These are phyloP conservation scores for Pyrrhosoma nymphula DNA, from an alignment of 2,888 invertebrate species.

Conservation along the genomic window DNA sequence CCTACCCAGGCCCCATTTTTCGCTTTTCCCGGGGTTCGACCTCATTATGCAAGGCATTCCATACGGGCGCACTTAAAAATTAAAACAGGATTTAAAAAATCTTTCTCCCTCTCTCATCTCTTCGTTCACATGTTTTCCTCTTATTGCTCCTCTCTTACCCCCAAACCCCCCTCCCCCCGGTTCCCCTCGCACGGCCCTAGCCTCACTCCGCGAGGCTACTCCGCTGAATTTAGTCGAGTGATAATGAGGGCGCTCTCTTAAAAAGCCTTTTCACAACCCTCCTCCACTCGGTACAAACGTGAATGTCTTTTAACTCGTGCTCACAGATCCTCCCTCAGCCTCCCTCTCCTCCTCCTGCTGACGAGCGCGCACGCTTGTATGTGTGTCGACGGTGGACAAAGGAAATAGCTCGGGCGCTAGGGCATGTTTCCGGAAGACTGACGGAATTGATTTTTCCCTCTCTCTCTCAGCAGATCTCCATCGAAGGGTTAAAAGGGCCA, in stretches of 20 bases:
- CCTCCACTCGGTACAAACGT: background rate
- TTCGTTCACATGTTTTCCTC: background rate
- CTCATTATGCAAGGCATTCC: slow-evolving; percentile 15
- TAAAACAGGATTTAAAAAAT: background rate
- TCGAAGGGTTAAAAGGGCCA: background rate
- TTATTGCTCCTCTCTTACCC: background rate
- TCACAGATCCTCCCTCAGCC: too few relatives aligned
- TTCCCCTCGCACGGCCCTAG: background rate
- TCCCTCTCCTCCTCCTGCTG: background rate
- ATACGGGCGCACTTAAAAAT: background rate
- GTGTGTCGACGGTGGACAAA: background rate
- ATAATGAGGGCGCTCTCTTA: slow-evolving; percentile 1
- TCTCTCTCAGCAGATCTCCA: background rate
- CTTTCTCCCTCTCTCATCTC: background rate
- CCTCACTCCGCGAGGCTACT: background rate
- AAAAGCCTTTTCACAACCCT: background rate
- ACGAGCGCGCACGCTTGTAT: background rate
- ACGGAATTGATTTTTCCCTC: background rate
- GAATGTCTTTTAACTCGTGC: background rate
- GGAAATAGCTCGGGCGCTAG: background rate
- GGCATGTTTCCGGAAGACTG: background rate
- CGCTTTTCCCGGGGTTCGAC: background rate
- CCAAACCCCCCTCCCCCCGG: background rate
- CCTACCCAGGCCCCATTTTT: background rate
- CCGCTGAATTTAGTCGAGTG: slow-evolving; percentile 9